Evolutionary conservation across 1,140 invertebrate genomes (phyloP).

Genomic region (Helicoverpa zea): DNA sequence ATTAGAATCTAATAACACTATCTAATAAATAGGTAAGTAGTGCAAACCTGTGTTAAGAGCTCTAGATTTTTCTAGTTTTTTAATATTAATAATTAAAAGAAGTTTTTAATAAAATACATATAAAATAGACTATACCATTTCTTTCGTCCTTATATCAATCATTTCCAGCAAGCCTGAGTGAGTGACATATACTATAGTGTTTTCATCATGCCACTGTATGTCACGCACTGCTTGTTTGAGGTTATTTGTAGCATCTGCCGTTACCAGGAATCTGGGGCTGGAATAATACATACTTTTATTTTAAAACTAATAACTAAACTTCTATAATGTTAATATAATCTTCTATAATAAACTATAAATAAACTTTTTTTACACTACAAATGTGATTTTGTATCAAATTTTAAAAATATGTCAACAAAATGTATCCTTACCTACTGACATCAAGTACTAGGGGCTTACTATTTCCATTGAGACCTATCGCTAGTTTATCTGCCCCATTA

Average conservation of each 20-base stretch:
- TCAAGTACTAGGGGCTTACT: slow-evolving; percentile 75
- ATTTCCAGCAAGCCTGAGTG: slow-evolving; percentile 65
- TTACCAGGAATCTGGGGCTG: slow-evolving; percentile 60
- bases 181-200: slow-evolving; percentile 66
- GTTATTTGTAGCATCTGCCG: slow-evolving; percentile 50
- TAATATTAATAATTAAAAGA: not conserved
- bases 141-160: slow-evolving; percentile 64
- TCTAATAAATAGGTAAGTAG: no score
- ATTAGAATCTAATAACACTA: no score
- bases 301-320: no score
- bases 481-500: slow-evolving; percentile 64
- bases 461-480: slow-evolving; percentile 75
- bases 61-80: no score
- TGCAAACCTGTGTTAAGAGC: not conserved
- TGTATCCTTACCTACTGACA: slow-evolving; percentile 66
- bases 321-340: not conserved
- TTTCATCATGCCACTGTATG: slow-evolving; percentile 70
- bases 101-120: not conserved
- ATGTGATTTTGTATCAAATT: no score
- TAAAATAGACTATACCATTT: slow-evolving; percentile 59
- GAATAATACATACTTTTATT: slow-evolving; percentile 32
- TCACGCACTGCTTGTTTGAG: slow-evolving; percentile 62
- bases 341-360: not conserved
- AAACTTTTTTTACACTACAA: no score
- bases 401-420: not conserved